Evolutionary conservation across 2,113 vertebrate species (phyloP), one percentile per base, ranked within the genome.

Genomic region (Epinephelus cyanopodus): DNA sequence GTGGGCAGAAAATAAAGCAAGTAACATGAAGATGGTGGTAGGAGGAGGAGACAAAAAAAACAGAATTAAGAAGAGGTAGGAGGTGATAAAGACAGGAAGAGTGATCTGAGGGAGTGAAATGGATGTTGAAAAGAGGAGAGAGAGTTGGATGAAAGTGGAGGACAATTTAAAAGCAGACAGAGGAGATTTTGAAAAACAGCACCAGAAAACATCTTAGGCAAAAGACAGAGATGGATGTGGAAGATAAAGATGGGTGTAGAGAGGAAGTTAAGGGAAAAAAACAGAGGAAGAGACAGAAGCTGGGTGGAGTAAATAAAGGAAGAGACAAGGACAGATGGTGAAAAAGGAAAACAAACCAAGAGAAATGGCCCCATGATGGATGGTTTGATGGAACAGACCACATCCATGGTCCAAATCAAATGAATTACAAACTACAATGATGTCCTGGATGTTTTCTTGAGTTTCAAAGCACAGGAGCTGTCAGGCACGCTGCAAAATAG

Each of bases 1-100:
- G 77, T 81, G 39, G 73, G 75, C 45, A 62, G 75, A 63, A 42
- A 75, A 75, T 68, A 48, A 42, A 68, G 21, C 27, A 2, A 50
- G 58, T 72, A 53, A 33, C 23, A 37, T 72, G 15, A 57, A 83
- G 67, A 47, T 64, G 42, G 10, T 72, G 70, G 67, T 68, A 62
- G 52, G 66, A 84, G 66, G 70, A 84, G 66, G 27, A 63, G 39
- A 79, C 27, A 9, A 69, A 33, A 76, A 82, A 80, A 71, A 68
- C 65, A 57, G 47, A 63, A 75, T 76, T 65, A 61, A 56, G 69
- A 86, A 57, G 54, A 72, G 23, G 77, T 83, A 45, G 80, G 79
- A 67, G 82, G 80, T 62, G 69, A 79, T 77, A 21, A 84, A 82
- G 66, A 70, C 57, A 52, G 63, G 63, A 64, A 25, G 56, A 70